These are phyloP conservation scores for Anas bahamensis DNA, from an alignment of 2,797 vertebrate species.

Conservation along the genomic window DNA sequence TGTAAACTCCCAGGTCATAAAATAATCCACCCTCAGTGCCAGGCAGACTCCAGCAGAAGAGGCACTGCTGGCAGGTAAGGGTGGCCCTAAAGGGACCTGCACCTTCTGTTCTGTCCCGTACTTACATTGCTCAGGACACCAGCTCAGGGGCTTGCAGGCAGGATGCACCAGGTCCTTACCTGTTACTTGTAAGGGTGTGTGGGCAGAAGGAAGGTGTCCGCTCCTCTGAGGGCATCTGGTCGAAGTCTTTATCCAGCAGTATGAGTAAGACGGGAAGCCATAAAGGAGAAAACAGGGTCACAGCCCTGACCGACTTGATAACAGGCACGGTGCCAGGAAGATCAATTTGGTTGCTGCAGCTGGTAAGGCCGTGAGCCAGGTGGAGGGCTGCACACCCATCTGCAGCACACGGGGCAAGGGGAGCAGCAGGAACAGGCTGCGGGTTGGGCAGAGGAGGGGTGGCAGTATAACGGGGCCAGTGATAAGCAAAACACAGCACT, in stretches of 20 bases:
- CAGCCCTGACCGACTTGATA: background rate
- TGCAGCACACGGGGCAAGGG: background rate
- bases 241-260: background rate
- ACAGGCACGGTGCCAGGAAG: background rate
- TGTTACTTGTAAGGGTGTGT: background rate
- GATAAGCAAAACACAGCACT: background rate
- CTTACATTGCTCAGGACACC: too few relatives aligned
- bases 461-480: background rate
- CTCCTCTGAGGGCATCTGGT: background rate
- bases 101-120: background rate
- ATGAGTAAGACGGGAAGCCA: background rate
- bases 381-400: background rate
- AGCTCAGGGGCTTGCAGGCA: background rate
- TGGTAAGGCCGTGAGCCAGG: background rate
- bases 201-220: background rate
- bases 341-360: background rate
- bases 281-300: background rate
- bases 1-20: background rate
- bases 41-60: background rate
- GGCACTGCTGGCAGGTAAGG: too few relatives aligned
- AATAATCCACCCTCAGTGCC: background rate
- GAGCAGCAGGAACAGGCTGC: background rate
- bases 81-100: background rate
- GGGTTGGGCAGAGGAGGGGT: background rate
- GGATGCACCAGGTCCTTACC: background rate